Base-by-base conservation (phyloP, 2,888 invertebrate species). In the Crioceris asparagi region DNA sequence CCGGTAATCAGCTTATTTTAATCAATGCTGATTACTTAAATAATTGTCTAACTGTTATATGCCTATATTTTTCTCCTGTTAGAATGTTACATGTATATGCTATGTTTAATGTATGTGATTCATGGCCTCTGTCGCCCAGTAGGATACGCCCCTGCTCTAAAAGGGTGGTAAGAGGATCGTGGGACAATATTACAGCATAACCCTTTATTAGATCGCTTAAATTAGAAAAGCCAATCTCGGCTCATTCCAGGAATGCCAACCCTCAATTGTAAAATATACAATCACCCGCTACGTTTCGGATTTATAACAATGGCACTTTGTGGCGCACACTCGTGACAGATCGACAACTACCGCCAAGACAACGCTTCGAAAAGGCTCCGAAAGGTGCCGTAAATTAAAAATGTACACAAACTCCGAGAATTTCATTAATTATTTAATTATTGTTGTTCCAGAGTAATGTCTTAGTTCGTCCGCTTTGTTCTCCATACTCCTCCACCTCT, bases 381-480 rank as follows among this genome's bases (percentile, higher is more conserved):
- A 43, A 55, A 56, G 58, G 59, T 57, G 54, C 54, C 47, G 56
- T 56, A 54, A 56, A 59, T 60, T 60, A 59, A 57, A 59, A 59
- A 56, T 54, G 53, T 55, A 53, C 49, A 49, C 54, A 52, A 56
- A 57, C 55, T 58, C 51, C 48, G 57, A 56, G 59, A 59, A 60
- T 59, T 60, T 58, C 58, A 59, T 60, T 59, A 60, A 60, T 59
- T 56, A 59, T 59, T 60, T 58, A 59, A 59, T 59, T 57, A 56
- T 56, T 56, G 57, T 56, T 55, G 54, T 52, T 56, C 49, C 48
- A 49, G 52, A 59, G 55, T 52, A 56, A 59, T 39, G 45, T 45
- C 45, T 45, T 40, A 43, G 45, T 45, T 45, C n/a, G n/a, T n/a
- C n/a, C n/a, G n/a, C n/a, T n/a, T n/a, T n/a, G n/a, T n/a, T n/a